Percentiles rank a stretch among this genome's conserved stretches.
Evolutionary conservation across 1,140 invertebrate species (phyloP).

Genomic region (Laupala kohalensis): DNA sequence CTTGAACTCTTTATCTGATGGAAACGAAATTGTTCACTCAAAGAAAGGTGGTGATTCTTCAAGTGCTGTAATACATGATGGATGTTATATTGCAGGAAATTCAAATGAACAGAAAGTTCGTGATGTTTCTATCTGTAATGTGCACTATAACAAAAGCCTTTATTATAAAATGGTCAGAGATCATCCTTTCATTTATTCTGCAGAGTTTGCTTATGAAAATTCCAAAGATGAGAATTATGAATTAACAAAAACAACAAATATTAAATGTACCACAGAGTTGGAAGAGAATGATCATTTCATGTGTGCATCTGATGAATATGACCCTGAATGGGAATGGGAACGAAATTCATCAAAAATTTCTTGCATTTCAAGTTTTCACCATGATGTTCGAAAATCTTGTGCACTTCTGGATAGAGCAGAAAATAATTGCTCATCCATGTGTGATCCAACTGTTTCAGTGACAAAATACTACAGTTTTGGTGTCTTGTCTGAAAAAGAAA

Average conservation of each 20-base stretch:
- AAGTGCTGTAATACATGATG: background rate
- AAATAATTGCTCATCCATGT: conserved; percentile 4
- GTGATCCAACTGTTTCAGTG: conserved; percentile 10
- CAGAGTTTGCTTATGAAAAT: no score
- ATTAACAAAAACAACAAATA: background rate
- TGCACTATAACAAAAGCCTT: background rate
- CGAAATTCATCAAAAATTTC: background rate
- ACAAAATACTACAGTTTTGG: conserved; percentile 12
- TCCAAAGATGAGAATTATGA: background rate
- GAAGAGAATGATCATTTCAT: background rate
- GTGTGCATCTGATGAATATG: conserved; percentile 1
- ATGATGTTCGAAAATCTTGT: background rate
- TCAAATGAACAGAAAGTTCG: background rate
- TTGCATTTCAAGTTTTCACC: background rate
- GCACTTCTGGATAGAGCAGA: background rate
- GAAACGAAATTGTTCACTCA: background rate
- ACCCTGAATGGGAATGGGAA: conserved; percentile 10
- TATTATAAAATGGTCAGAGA: no score
- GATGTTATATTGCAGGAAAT: background rate
- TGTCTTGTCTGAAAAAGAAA: background rate
- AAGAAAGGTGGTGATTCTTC: background rate
- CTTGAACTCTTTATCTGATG: background rate
- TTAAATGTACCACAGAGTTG: background rate
- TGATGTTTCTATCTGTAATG: background rate
- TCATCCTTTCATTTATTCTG: no score